Conservation (phyloP, 1,140 invertebrate species). For the Lordiphosa mommai region DNA sequence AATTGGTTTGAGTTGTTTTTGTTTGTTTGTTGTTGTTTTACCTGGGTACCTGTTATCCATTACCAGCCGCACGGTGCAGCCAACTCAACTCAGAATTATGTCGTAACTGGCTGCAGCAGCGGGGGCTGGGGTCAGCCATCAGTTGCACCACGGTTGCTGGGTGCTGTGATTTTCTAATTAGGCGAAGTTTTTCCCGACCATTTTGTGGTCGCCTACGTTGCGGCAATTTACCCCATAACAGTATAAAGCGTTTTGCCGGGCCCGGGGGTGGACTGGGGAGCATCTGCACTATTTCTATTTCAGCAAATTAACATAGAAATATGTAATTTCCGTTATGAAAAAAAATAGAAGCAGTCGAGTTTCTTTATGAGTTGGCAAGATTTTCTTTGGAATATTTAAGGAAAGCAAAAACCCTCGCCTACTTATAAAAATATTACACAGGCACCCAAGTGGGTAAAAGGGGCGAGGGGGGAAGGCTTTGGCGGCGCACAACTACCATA, state of each 20-base stretch:
- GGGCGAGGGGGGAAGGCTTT: constrained; percentile 1
- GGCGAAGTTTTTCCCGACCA: constrained; percentile 54
- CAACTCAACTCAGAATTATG: constrained; percentile 23
- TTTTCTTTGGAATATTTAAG: constrained; percentile 42
- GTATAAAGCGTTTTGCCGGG: background rate
- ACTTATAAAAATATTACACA: constrained; percentile 58
- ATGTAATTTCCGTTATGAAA: constrained; percentile 60
- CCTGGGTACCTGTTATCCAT: constrained; percentile 16
- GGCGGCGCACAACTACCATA: constrained; percentile 44
- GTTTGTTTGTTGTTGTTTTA: constrained; percentile 1
- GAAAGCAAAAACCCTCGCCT: constrained; percentile 38
- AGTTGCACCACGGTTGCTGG: constrained; percentile 18
- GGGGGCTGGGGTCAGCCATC: background rate
- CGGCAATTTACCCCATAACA: constrained; percentile 49
- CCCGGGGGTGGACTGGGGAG: background rate
- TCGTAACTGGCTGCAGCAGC: constrained; percentile 1
- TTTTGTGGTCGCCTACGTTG: constrained; percentile 52
- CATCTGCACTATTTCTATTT: constrained; percentile 35
- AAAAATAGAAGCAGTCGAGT: constrained; percentile 46
- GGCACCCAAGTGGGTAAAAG: constrained; percentile 10
- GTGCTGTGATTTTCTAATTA: constrained; percentile 73
- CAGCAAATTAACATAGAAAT: constrained; percentile 68
- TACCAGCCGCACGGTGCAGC: constrained; percentile 22
- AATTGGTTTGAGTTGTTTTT: constrained; percentile 25
- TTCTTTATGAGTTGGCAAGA: constrained; percentile 59